Conservation (phyloP, 2,888 invertebrate species). For the Tetheella fluctuosa region DNA sequence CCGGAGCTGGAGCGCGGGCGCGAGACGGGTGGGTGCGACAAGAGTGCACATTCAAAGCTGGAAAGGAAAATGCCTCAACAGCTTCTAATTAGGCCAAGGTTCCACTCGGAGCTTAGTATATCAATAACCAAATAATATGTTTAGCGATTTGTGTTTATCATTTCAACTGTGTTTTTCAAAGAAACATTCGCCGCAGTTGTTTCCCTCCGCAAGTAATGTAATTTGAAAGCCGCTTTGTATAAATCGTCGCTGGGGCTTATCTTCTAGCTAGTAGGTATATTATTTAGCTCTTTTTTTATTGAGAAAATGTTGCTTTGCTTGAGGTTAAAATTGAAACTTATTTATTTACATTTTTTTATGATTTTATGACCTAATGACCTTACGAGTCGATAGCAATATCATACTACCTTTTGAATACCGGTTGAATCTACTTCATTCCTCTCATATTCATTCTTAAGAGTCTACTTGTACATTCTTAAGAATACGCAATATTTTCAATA, state of each 20-base stretch:
- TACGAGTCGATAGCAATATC: too few relatives aligned
- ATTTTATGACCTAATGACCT: too few relatives aligned
- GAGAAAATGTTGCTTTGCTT: neutral
- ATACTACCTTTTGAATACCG: too few relatives aligned
- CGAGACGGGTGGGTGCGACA: slow-evolving; percentile 24
- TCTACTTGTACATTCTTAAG: too few relatives aligned
- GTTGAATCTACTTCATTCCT: too few relatives aligned
- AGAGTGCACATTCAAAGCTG: slow-evolving; percentile 34
- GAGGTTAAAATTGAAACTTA: neutral
- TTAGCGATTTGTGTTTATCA: slow-evolving; percentile 4
- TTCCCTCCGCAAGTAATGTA: neutral
- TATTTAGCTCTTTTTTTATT: neutral
- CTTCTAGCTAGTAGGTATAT: neutral
- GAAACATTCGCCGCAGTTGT: slow-evolving; percentile 6
- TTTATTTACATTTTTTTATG: too few relatives aligned
- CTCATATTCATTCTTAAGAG: too few relatives aligned
- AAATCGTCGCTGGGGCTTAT: neutral
- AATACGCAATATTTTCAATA: too few relatives aligned
- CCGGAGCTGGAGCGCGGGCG: slow-evolving; percentile 27
- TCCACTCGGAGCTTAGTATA: slow-evolving; percentile 21
- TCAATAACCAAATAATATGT: slow-evolving; percentile 23
- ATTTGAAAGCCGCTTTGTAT: neutral
- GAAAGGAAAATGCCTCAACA: slow-evolving; percentile 29
- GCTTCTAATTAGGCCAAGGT: slow-evolving; percentile 45
- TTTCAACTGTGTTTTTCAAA: neutral